Percentiles rank a stretch among this genome's conserved stretches.
These are phyloP conservation scores for Trachelus stipa DNA, from an alignment of 2,888 invertebrate species.

Conservation along the genomic window DNA sequence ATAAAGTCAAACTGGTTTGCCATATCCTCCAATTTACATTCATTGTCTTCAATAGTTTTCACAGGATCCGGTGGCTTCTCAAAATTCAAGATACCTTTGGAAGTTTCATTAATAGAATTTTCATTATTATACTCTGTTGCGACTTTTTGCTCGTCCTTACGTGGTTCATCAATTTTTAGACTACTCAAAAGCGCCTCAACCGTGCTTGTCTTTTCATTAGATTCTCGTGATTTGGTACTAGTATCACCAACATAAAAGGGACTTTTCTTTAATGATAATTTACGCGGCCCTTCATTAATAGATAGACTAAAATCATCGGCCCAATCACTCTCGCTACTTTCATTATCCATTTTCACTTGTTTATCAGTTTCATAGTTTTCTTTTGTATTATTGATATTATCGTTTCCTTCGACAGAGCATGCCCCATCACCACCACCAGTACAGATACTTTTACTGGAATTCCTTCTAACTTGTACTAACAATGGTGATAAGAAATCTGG, in stretches of 20 bases:
- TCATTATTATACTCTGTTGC: background rate
- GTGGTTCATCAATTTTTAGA: background rate
- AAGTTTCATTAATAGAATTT: background rate
- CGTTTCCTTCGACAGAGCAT: background rate
- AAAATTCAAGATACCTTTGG: background rate
- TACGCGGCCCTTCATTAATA: background rate
- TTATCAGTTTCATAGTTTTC: background rate
- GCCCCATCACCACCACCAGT: background rate
- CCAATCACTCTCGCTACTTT: conserved; percentile 11
- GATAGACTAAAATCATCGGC: conserved; percentile 8
- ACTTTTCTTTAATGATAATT: conserved; percentile 5
- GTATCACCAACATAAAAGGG: background rate
- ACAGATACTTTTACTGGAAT: background rate
- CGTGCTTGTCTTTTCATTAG: background rate
- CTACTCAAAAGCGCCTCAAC: background rate
- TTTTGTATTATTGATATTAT: background rate
- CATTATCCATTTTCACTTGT: background rate
- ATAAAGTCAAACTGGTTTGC: background rate
- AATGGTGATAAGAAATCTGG: conserved; percentile 4
- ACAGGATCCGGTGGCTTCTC: background rate
- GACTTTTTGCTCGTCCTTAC: background rate
- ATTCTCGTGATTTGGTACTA: background rate
- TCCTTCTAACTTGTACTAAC: background rate
- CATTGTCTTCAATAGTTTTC: background rate
- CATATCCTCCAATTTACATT: background rate